Conservation (phyloP, 2,888 invertebrate species). For the Dusona sp. region DNA sequence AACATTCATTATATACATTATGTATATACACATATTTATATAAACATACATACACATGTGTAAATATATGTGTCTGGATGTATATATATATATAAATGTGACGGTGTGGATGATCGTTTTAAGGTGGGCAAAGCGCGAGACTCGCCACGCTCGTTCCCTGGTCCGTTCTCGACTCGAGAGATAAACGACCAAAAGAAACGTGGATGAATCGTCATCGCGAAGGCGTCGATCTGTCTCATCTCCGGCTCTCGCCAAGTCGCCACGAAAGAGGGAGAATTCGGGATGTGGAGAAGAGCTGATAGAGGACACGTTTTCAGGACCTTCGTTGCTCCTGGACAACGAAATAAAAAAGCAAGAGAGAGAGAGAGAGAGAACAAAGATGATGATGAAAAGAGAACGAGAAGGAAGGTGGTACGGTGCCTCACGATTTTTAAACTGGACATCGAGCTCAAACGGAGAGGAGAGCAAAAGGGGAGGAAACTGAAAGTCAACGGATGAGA, state of each 20-base stretch:
- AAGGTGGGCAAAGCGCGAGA: conserved; percentile 63
- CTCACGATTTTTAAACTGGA: conserved; percentile 79
- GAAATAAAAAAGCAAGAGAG: conserved; percentile 6
- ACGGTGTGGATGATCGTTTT: conserved; percentile 46
- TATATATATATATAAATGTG: conserved; percentile 24
- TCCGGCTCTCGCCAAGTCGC: conserved; percentile 43
- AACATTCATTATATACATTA: background rate
- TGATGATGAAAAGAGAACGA: conserved; percentile 44
- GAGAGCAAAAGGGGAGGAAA: conserved; percentile 71
- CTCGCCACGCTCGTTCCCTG: conserved; percentile 50
- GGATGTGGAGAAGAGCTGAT: conserved; percentile 24
- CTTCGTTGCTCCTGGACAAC: conserved; percentile 39
- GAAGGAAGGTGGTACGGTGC: conserved; percentile 60
- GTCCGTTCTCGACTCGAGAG: conserved; percentile 37
- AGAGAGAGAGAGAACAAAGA: conserved; percentile 28
- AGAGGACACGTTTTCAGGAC: conserved; percentile 60
- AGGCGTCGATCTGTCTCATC: conserved; percentile 80
- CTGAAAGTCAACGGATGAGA: conserved; percentile 73
- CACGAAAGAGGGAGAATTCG: conserved; percentile 1
- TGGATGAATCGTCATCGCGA: conserved; percentile 76
- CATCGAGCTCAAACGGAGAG: conserved; percentile 66
- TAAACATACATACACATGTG: background rate
- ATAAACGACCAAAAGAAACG: conserved; percentile 70
- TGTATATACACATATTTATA: conserved; percentile 10
- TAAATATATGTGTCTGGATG: background rate